Evolutionary conservation across 2,113 vertebrate genomes (phyloP).

Genomic region (Balaeniceps rex): DNA sequence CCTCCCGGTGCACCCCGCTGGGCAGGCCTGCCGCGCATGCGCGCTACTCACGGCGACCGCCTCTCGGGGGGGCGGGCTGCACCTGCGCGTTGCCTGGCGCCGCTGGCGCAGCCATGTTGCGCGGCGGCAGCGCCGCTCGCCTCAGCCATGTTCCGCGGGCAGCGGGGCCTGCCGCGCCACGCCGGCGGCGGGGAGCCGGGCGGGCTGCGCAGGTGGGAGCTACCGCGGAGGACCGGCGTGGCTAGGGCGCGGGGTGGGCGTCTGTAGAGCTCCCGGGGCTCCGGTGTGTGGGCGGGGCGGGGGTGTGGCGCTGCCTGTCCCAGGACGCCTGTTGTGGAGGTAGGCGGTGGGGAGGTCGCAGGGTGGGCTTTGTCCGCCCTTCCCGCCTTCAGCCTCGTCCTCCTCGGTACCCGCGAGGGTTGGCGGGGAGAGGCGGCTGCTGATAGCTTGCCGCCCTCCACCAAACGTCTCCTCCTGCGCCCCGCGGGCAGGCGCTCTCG

Average conservation of each 20-base stretch:
- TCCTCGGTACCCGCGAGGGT: too few species aligned
- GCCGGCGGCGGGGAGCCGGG: not conserved
- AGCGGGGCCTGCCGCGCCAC: not conserved
- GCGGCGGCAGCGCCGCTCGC: fast-evolving
- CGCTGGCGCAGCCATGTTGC: not conserved
- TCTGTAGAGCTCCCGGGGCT: not conserved
- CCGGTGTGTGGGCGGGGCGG: not conserved
- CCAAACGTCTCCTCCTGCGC: fast-evolving
- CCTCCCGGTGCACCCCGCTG: fast-evolving
- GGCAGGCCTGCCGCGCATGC: not conserved
- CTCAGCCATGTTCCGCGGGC: not conserved
- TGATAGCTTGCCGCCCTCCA: not conserved
- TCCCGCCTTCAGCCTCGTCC: too few species aligned
- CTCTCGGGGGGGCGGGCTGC: not conserved
- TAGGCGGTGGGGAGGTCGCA: not conserved
- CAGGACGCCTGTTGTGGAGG: not conserved
- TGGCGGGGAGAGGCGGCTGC: not conserved
- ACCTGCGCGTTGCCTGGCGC: not conserved
- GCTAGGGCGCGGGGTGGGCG: too few species aligned
- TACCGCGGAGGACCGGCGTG: not conserved
- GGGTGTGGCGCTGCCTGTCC: not conserved
- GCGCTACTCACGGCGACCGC: not conserved
- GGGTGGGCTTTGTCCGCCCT: not conserved
- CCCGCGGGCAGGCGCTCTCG: not conserved
- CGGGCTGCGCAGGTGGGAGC: not conserved